These are phyloP conservation scores for Girardinichthys multiradiatus DNA, from an alignment of 2,113 vertebrate genomes.

Conservation along the genomic window DNA sequence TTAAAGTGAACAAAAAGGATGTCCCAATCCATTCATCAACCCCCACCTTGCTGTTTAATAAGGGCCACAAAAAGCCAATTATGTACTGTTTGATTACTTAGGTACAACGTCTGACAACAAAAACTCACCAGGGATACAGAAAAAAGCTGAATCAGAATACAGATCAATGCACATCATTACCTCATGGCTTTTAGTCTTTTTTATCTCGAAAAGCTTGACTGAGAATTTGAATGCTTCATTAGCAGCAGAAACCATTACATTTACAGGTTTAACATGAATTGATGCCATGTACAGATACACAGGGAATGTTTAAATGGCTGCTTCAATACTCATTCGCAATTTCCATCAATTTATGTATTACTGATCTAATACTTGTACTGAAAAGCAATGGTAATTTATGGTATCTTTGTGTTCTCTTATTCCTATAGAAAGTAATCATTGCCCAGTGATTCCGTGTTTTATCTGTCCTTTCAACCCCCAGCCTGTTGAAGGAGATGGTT, in stretches of 20 bases:
- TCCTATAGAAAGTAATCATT: no score
- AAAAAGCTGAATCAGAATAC: constrained; percentile 40
- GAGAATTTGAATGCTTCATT: constrained; percentile 9
- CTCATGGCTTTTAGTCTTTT: constrained; percentile 28
- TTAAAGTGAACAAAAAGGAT: constrained; percentile 47
- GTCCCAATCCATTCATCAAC: not conserved
- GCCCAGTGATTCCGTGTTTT: not conserved
- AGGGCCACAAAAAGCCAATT: constrained; percentile 66
- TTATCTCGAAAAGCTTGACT: constrained; percentile 28
- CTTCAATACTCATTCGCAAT: not conserved
- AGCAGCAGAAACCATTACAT: constrained; percentile 15
- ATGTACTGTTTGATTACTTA: constrained; percentile 49
- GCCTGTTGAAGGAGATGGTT: not conserved
- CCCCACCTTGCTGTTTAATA: constrained; percentile 41
- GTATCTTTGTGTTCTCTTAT: not conserved
- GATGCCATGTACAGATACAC: not conserved
- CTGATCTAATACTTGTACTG: not conserved
- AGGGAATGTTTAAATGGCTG: not conserved
- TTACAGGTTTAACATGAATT: not conserved
- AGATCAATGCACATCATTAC: constrained; percentile 56
- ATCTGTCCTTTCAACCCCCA: not conserved
- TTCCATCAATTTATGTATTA: not conserved
- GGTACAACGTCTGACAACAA: constrained; percentile 48
- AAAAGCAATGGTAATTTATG: not conserved
- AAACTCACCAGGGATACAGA: constrained; percentile 16